Base-by-base conservation (phyloP, 2,888 invertebrate species). In the Resseliella maxima region DNA sequence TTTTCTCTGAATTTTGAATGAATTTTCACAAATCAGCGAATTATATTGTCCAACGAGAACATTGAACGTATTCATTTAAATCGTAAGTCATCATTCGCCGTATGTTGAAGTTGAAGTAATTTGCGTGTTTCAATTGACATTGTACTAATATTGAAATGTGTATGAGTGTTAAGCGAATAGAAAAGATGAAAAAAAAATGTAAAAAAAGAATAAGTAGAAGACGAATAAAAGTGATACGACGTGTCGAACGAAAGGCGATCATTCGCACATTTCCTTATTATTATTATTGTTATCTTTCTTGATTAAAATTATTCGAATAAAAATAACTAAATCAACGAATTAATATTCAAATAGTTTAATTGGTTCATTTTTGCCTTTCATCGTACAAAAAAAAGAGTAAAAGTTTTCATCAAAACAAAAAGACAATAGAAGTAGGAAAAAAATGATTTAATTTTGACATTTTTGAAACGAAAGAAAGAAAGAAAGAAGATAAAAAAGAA, bases 161-260 rank as follows among this genome's bases (percentile, higher is more conserved):
- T 38, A 24, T 83, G 24, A 38, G 38, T 38, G 83, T 21, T 83
- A 38, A 38, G 36, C 83, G 38, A 83, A 83, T 83, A n/a, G n/a
- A n/a, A 38, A 38, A 83, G 24, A 38, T 83, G 72, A 72, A 72
- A 31, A 3, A 35, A 72, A 35, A 72, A 31, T 72, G 31, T 31
- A 41, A 21, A 38, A 83, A n/a, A 83, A 41, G 83, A 41, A 38
- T 38, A 83, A 24, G 41, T 41, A 83, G 38, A 41, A 83, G 41
- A 83, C 41, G 36, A 83, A 85, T 27, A 85, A 85, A 81, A 45
- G 85, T 85, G 41, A 85, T 85, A 45, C 85, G 85, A 85, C 85
- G 85, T 85, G 85, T 85, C 85, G 85, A 85, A 85, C 83, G 85
- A 85, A 85, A 85, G 45, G 31, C 85, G 85, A 85, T 85, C 85